Percentiles rank a stretch among this genome's conserved stretches.
phyloP scores from a whole-genome alignment of 2,113 vertebrate species.

The Puma concolor region DNA sequence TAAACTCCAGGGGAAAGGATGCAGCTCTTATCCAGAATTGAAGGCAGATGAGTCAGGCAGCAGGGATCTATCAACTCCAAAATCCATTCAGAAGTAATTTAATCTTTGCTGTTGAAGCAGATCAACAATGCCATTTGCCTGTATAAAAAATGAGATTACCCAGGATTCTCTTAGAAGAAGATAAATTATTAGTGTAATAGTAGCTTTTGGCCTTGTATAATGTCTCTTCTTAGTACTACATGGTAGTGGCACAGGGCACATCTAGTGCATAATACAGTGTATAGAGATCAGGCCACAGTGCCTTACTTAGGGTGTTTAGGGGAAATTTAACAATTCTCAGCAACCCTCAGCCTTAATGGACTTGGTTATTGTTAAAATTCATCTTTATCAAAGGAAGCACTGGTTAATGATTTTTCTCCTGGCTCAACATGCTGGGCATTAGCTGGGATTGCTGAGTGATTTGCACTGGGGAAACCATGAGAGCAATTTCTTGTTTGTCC shows the following conservation, averaged over 20 bases:
- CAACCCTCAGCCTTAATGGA: not conserved
- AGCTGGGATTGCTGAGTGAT: conserved; percentile 74
- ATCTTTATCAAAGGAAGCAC: conserved; percentile 72
- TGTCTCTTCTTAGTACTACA: not conserved
- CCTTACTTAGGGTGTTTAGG: not conserved
- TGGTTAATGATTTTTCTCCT: conserved; percentile 77
- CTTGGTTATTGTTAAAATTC: conserved; percentile 62
- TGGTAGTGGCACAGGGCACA: not conserved
- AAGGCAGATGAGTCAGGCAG: conserved; percentile 8
- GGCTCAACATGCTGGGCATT: conserved; percentile 73
- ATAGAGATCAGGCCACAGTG: not conserved
- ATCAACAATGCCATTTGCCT: conserved; percentile 7
- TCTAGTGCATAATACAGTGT: not conserved
- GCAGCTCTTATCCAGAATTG: not conserved
- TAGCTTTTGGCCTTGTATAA: not conserved
- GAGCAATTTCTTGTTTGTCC: conserved; percentile 84
- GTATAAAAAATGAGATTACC: conserved; percentile 48
- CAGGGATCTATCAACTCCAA: conserved; percentile 3
- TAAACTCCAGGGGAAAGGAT: not conserved
- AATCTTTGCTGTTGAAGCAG: conserved; percentile 42
- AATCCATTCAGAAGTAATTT: conserved; percentile 30
- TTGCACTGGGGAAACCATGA: conserved; percentile 73
- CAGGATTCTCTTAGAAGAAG: conserved; percentile 46
- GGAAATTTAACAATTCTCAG: conserved; percentile 32
- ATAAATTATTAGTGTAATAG: conserved; percentile 19